Conservation (phyloP, 2,113 vertebrate genomes). For the Centrocercus urophasianus region DNA sequence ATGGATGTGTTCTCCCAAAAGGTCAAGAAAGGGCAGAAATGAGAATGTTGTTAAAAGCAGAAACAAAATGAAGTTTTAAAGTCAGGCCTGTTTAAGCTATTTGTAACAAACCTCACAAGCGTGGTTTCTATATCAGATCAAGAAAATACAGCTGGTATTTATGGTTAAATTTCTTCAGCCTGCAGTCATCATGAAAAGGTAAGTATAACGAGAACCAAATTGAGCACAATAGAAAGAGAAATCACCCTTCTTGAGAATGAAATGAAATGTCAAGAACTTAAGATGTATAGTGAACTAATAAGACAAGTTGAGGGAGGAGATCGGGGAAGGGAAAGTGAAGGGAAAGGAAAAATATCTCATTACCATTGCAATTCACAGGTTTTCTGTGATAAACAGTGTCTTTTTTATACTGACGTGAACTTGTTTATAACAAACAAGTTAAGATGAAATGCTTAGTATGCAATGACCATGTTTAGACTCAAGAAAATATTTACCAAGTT, state of each 20-base stretch:
- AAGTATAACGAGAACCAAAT: background rate
- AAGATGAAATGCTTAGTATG: background rate
- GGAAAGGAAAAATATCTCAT: slow-evolving; percentile 37
- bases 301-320: background rate
- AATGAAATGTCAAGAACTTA: background rate
- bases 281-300: background rate
- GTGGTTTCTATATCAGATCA: background rate
- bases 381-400: slow-evolving; percentile 25
- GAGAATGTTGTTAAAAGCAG: background rate
- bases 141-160: background rate
- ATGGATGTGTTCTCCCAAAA: background rate
- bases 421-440: background rate
- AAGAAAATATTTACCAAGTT: background rate
- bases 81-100: background rate
- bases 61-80: background rate
- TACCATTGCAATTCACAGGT: slow-evolving; percentile 63
- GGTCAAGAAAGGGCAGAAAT: background rate
- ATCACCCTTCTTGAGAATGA: background rate
- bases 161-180: background rate
- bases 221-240: background rate
- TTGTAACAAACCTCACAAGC: background rate
- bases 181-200: background rate
- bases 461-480: background rate
- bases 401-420: slow-evolving; percentile 46
- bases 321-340: background rate